These are phyloP conservation scores for Amorpha juglandis DNA, from an alignment of 2,888 invertebrate genomes.

Conservation along the genomic window DNA sequence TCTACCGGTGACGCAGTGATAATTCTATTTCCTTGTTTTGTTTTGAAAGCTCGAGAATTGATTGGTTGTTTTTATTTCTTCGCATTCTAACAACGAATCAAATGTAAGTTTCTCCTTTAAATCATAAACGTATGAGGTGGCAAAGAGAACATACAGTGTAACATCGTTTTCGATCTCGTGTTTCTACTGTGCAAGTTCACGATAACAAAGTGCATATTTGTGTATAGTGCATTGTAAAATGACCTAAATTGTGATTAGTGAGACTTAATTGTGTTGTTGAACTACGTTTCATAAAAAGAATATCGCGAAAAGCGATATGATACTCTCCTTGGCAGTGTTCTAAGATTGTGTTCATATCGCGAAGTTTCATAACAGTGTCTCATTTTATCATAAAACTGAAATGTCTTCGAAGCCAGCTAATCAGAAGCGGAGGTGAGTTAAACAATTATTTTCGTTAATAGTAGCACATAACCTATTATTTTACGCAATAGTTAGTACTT, in stretches of 20 bases:
- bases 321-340: slow-evolving; percentile 84
- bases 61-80: slow-evolving; percentile 19
- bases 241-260: slow-evolving; percentile 76
- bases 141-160: slow-evolving; percentile 31
- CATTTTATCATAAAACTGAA: slow-evolving; percentile 59
- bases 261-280: slow-evolving; percentile 60
- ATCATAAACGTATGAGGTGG: slow-evolving; percentile 2
- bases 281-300: slow-evolving; percentile 55
- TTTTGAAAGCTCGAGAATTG: slow-evolving; percentile 3
- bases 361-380: slow-evolving; percentile 71
- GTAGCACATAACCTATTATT: slow-evolving; percentile 33
- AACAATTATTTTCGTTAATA: slow-evolving; percentile 38
- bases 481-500: slow-evolving; percentile 12
- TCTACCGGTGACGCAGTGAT: slow-evolving; percentile 9
- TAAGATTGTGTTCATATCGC: slow-evolving; percentile 83
- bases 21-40: not conserved
- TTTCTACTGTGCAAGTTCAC: slow-evolving; percentile 75
- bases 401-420: slow-evolving; percentile 84
- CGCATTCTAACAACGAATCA: slow-evolving; percentile 10
- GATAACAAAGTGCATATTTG: slow-evolving; percentile 75
- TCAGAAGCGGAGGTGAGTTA: slow-evolving; percentile 88
- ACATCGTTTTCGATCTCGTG: slow-evolving; percentile 54
- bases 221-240: slow-evolving; percentile 78
- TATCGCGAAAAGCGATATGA: slow-evolving; percentile 77
- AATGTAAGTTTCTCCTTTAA: not conserved